Evolutionary conservation across 2,797 vertebrate genomes (phyloP), one percentile per base, ranked within the genome.

Genomic region (Pogonophryne albipinna): DNA sequence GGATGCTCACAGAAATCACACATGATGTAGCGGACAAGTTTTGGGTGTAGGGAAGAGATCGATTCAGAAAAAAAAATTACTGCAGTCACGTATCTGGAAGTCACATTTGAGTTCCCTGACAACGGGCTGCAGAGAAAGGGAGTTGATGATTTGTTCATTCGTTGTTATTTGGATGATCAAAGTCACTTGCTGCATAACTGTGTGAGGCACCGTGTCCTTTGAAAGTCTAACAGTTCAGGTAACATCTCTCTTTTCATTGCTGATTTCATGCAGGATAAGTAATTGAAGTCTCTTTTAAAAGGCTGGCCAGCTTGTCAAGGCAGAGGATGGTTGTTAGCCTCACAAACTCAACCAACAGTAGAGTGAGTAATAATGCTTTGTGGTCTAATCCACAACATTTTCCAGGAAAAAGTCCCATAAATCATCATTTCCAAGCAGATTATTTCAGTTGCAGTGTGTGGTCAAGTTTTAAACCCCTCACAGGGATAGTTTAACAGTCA

Each of bases 171-270:
- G 47, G 58, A 58, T 16, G 59, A 77, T 79, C 19, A 7, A 62
- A 42, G 49, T 77, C 59, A 68, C 41, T 31, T 31, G 45, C 41
- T 27, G 62, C 58, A 44, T 23, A 11, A 60, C 45, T 53, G 50
- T 20, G 41, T 75, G 42, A 13, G 13, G 66, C 60, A 34, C n/a
- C 64, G 58, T 27, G 59, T 80, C 84, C 69, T 68, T 68, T 83
- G 5, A 75, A 80, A 64, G 74, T 67, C 74, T 42, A 38, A 7
- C 50, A 41, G 13, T 49, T 42, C 49, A 49, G 42, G n/a, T 2
- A 55, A 57, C 38, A n/a, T 60, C 47, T 77, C 42, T 20, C 23
- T 27, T 45, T 4, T 38, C 44, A 65, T 71, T 23, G 34, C 13
- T 27, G 27, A 44, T 55, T 15, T 19, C 0, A 23, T 59, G 61